These are phyloP conservation scores for Danionella dracula DNA, from an alignment of 2,797 vertebrate species.

Conservation along the genomic window DNA sequence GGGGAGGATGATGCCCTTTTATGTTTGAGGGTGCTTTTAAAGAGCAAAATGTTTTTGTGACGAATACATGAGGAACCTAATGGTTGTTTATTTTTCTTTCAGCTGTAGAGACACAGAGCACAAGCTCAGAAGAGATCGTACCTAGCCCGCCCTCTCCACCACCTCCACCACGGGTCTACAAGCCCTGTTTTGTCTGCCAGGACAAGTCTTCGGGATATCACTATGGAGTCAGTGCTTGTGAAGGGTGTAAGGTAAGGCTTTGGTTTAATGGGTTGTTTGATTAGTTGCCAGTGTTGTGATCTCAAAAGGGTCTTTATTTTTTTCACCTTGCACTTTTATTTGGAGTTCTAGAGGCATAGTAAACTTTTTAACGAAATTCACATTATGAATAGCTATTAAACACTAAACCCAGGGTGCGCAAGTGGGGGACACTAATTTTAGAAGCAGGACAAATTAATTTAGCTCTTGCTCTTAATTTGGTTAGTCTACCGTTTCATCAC, in stretches of 20 bases:
- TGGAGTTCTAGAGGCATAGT: too few species aligned
- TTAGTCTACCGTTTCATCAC: too few species aligned
- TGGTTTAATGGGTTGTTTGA: too few species aligned
- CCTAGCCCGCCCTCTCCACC: constrained; percentile 70
- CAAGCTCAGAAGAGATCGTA: constrained; percentile 81
- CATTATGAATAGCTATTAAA: too few species aligned
- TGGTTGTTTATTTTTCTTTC: constrained; percentile 29
- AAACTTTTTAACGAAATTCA: too few species aligned
- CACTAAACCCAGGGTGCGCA: too few species aligned
- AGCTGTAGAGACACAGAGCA: constrained; percentile 86
- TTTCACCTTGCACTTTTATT: too few species aligned
- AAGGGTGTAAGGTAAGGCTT: constrained; percentile 80
- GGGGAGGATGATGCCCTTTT: background rate
- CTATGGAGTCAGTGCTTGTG: constrained; percentile 83
- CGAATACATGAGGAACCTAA: background rate
- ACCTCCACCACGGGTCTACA: constrained; percentile 80
- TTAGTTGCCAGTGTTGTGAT: too few species aligned
- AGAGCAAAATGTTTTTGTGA: background rate
- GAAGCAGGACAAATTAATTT: too few species aligned
- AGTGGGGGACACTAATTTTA: too few species aligned
- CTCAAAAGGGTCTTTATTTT: too few species aligned
- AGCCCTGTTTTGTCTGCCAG: constrained; percentile 82
- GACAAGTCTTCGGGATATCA: constrained; percentile 85
- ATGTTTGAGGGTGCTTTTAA: background rate
- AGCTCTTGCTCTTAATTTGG: too few species aligned